Base-by-base conservation (phyloP, 2,113 vertebrate species). In the Sardina pilchardus region DNA sequence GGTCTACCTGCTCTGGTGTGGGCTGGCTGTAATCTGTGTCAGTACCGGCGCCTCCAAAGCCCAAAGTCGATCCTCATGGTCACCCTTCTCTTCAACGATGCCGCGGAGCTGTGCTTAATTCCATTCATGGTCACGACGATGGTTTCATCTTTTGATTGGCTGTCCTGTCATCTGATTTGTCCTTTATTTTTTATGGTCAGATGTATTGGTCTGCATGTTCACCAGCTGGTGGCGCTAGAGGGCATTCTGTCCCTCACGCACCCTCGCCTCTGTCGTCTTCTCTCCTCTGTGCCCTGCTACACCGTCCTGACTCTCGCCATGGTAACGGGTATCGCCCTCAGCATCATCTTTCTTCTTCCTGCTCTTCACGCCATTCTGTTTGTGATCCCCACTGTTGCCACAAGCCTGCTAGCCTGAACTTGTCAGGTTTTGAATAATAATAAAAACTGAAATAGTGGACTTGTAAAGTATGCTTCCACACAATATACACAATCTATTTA, bases 161-260 rank as follows among this genome's bases (percentile, higher is more conserved):
- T 17, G 48, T 2, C 16, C 12, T 0, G 45, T 47, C 45, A 47
- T 47, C 48, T 17, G 16, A 50, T 50, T 50, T 50, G 6, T 50
- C 4, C 63, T 9, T 4, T 63, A 10, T 10, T 12, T 71, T 30
- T 26, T 63, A 19, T n/a, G 6, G 9, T 71, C n/a, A 71, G 63
- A 10, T 26, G 30, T 26, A 6, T 71, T 3, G 26, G 63, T 8
- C 9, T 71, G 24, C 12, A 26, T 71, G 7, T 71, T 71, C 63
- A 71, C 63, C 63, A 71, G 63, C 9, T 71, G 63, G 63, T 71
- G 63, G 63, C 63, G 26, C 63, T 71, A 9, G 63, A 71, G 63
- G 63, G 63, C 2, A 26, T 71, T 34, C 9, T 26, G n/a, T 30
- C n/a, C 26, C n/a, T 34, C 26, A 71, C 63, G 1, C 63, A 71